phyloP scores from a whole-genome alignment of 1,140 invertebrate species.

The Choristoneura fumiferana region DNA sequence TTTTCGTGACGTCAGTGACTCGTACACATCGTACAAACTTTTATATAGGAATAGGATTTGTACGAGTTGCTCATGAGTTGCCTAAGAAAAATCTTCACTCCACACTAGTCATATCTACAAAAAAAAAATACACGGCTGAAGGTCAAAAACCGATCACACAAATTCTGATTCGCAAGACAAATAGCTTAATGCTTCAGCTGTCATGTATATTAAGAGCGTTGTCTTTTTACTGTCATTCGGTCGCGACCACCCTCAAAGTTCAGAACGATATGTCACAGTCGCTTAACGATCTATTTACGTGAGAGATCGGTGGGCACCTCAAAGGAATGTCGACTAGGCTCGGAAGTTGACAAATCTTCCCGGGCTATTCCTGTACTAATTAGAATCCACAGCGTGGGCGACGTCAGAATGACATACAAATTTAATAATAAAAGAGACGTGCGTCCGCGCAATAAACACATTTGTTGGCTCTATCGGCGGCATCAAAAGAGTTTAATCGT shows the following conservation, averaged over 20 bases:
- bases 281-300: constrained; percentile 65
- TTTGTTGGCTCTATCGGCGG: constrained; percentile 28
- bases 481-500: constrained; percentile 19
- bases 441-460: constrained; percentile 28
- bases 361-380: constrained; percentile 76
- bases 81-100: too few species aligned
- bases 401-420: constrained; percentile 40
- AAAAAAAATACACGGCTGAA: too few species aligned
- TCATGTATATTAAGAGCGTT: constrained; percentile 12
- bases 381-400: constrained; percentile 57
- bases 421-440: constrained; percentile 27
- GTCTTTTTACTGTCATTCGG: constrained; percentile 2
- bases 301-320: constrained; percentile 39
- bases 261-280: constrained; percentile 53
- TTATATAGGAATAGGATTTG: too few species aligned
- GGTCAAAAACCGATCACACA: constrained; percentile 29
- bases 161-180: constrained; percentile 17
- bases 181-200: constrained; percentile 2
- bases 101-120: too few species aligned
- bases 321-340: constrained; percentile 64
- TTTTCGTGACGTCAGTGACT: too few species aligned
- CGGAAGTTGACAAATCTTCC: constrained; percentile 74
- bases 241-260: constrained; percentile 49
- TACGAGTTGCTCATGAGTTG: too few species aligned
- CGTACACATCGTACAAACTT: too few species aligned